A percentile compares a stretch with the other conserved stretches of the same genome.
These are phyloP conservation scores for Ophiothrix spiculata DNA, from an alignment of 35 echinoderm and acorn worm species.

Conservation along the genomic window DNA sequence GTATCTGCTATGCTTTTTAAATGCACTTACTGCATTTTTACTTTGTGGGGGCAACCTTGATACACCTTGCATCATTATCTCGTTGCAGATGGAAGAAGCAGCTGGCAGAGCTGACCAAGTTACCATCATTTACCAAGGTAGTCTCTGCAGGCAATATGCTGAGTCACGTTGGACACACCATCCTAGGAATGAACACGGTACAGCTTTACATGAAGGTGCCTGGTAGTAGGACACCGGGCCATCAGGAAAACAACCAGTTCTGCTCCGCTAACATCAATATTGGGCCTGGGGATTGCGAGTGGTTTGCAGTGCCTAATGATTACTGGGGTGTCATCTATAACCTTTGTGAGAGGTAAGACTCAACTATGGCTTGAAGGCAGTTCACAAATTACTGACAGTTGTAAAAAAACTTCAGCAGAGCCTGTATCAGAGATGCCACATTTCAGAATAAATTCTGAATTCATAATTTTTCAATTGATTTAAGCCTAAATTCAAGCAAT, in stretches of 20 bases:
- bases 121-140: slow-evolving; percentile 82
- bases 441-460: no score
- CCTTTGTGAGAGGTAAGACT: slow-evolving; percentile 80
- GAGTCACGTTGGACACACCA: slow-evolving; percentile 88
- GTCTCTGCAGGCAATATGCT: slow-evolving; percentile 97
- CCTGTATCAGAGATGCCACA: no score
- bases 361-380: background rate
- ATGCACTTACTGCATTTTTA: no score
- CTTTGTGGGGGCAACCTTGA: no score
- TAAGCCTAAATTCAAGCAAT: no score
- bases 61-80: no score
- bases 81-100: slow-evolving; percentile 82
- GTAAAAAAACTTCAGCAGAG: no score
- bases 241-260: slow-evolving; percentile 99
- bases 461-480: no score
- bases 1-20: no score
- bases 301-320: slow-evolving; percentile 82
- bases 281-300: slow-evolving; percentile 98
- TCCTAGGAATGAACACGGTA: slow-evolving; percentile 98
- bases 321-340: slow-evolving; percentile 94
- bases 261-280: slow-evolving; percentile 98
- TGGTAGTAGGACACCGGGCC: slow-evolving; percentile 96
- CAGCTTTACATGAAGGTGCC: slow-evolving; percentile 99
- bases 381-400: no score
- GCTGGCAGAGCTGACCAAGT: slow-evolving; percentile 85